Evolutionary conservation across 2,797 vertebrate species (phyloP), one percentile per base, ranked within the genome.

Genomic region (Cichlasoma orientale): DNA sequence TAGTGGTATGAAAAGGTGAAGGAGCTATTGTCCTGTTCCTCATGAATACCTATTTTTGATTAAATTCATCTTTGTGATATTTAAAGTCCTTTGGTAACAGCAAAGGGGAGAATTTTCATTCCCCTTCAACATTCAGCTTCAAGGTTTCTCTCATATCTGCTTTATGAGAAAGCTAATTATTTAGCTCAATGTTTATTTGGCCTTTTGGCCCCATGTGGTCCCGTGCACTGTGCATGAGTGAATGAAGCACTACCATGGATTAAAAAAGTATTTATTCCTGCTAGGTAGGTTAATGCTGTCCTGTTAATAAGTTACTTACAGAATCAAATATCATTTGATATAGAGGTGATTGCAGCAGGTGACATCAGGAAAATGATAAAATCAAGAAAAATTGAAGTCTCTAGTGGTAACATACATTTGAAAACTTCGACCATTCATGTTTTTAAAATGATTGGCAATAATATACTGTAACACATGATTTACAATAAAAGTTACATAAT

Each of bases 31-130:
- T 90, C 82, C 76, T 80, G 63, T 72, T 89, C 59, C 78, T 88
- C 83, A 89, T 92, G 90, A 92, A 93, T 90, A 87, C 86, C 78
- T 87, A 78, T 85, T 89, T 91, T 86, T 90, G 75, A 93, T 93
- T 88, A 86, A 90, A 79, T 88, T 89, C 76, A 77, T 83, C 68
- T 83, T 38, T 84, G 52, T 80, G 77, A 86, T 92, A 90, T 92
- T 89, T 88, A 74, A 90, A 78, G 52, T 79, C 53, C 11, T 73
- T 75, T 47, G 56, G 83, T 57, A 71, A 77, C 77, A 23, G 54
- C n/a, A 2, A 59, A 59, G 6, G 52, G 55, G n/a, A 56, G 56
- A 78, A 23, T 56, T 74, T 84, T 82, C 74, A 41, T 47, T 75
- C 75, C 56, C 1, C 18, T n/a, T 12, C 72, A 77, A 55, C 21